These are phyloP conservation scores for Chromoteleia sp. DNA, from an alignment of 2,888 invertebrate species.

Conservation along the genomic window DNA sequence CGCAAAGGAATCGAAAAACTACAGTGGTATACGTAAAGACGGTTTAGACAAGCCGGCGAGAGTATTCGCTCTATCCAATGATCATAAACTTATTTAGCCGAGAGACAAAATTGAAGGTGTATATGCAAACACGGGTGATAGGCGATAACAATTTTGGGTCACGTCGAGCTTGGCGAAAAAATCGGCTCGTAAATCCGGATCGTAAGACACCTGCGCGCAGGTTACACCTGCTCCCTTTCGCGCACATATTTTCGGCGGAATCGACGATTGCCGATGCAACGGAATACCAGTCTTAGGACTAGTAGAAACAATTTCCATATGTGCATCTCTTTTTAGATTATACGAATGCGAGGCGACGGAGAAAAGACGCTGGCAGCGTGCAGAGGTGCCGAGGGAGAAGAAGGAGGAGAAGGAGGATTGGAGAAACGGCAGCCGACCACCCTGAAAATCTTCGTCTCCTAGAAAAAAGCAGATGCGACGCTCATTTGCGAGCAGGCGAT, in stretches of 20 bases:
- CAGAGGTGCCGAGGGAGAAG: neutral
- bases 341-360: too few species aligned
- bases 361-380: neutral
- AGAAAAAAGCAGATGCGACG: conserved; percentile 67
- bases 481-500: conserved; percentile 69
- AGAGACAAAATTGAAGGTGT: conserved; percentile 49
- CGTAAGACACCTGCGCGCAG: conserved; percentile 45
- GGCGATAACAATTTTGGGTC: conserved; percentile 64
- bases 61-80: conserved; percentile 6
- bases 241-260: conserved; percentile 47
- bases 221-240: conserved; percentile 47
- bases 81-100: conserved; percentile 44
- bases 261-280: conserved; percentile 30
- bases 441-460: conserved; percentile 60
- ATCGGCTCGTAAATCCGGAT: conserved; percentile 56
- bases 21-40: neutral
- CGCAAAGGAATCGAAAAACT: neutral
- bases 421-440: conserved; percentile 58
- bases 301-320: conserved; percentile 50
- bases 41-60: neutral
- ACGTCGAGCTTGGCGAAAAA: conserved; percentile 17
- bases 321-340: conserved; percentile 36
- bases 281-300: conserved; percentile 38
- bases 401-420: neutral
- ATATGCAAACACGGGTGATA: conserved; percentile 53